A percentile compares a stretch with the other conserved stretches of the same genome.
These are phyloP conservation scores for Uria aalge DNA, from an alignment of 2,113 vertebrate species.

Conservation along the genomic window DNA sequence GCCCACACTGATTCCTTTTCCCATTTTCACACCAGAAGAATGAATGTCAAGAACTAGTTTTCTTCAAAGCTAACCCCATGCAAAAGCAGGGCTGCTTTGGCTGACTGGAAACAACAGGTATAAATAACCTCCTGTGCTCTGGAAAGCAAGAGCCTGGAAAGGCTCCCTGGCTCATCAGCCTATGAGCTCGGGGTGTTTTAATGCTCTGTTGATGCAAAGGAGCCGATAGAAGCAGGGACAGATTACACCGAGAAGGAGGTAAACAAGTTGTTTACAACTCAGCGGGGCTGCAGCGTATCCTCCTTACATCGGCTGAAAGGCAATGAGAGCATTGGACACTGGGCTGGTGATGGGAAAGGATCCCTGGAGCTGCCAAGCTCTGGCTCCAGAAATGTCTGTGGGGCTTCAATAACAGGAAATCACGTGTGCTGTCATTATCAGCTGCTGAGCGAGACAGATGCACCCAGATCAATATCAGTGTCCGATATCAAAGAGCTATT, in stretches of 20 bases:
- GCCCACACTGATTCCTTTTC: neutral
- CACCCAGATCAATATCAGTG: constrained; percentile 56
- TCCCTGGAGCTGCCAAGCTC: constrained; percentile 16
- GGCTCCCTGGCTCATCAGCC: constrained; percentile 17
- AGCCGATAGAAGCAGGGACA: constrained; percentile 34
- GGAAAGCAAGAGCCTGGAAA: neutral
- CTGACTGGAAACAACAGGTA: constrained; percentile 1
- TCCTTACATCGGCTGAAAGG: constrained; percentile 8
- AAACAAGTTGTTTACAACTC: constrained; percentile 44
- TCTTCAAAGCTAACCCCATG: neutral
- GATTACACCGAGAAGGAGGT: constrained; percentile 31
- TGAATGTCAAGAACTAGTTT: neutral
- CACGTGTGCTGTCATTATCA: constrained; percentile 59
- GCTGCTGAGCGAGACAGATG: constrained; percentile 62
- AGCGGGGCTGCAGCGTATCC: neutral
- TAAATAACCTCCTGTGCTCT: neutral
- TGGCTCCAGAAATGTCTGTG: constrained; percentile 39
- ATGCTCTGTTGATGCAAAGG: constrained; percentile 39
- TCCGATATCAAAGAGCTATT: constrained; percentile 60
- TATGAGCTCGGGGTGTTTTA: constrained; percentile 30
- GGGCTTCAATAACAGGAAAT: constrained; percentile 65
- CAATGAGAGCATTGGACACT: neutral
- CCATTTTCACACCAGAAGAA: neutral
- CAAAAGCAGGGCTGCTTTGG: neutral
- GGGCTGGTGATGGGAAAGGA: constrained; percentile 2